These are phyloP conservation scores for Megaceryle maxima DNA, from an alignment of 2,113 vertebrate species.

Conservation along the genomic window DNA sequence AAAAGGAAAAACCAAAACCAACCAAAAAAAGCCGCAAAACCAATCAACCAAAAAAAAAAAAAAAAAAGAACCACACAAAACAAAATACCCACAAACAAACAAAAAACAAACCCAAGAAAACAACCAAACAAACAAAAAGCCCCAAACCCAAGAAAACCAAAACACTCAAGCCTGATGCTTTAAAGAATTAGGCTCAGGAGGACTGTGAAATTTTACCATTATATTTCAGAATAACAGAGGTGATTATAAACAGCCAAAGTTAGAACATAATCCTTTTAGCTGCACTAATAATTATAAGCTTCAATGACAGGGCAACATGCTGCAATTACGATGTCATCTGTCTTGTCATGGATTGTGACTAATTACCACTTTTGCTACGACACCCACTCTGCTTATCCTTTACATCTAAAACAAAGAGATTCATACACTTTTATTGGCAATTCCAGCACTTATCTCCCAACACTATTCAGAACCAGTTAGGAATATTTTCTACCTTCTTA, in stretches of 20 bases:
- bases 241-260: constrained; percentile 69
- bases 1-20: neutral
- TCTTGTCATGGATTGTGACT: constrained; percentile 78
- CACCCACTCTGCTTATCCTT: constrained; percentile 69
- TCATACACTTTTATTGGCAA: constrained; percentile 53
- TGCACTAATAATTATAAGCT: constrained; percentile 86
- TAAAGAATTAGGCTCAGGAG: constrained; percentile 22
- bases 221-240: constrained; percentile 64
- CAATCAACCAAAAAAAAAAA: too few species aligned
- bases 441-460: neutral
- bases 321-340: constrained; percentile 85
- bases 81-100: neutral
- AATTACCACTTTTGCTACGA: constrained; percentile 74
- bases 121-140: neutral
- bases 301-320: constrained; percentile 78
- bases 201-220: constrained; percentile 66
- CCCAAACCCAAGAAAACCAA: neutral
- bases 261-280: constrained; percentile 70
- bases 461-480: constrained; percentile 1
- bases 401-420: constrained; percentile 51
- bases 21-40: neutral
- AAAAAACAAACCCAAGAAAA: neutral
- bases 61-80: too few species aligned
- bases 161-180: neutral
- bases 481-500: constrained; percentile 11